Base-by-base conservation (phyloP, 2,888 invertebrate genomes). In the Meandrusa payeni region DNA sequence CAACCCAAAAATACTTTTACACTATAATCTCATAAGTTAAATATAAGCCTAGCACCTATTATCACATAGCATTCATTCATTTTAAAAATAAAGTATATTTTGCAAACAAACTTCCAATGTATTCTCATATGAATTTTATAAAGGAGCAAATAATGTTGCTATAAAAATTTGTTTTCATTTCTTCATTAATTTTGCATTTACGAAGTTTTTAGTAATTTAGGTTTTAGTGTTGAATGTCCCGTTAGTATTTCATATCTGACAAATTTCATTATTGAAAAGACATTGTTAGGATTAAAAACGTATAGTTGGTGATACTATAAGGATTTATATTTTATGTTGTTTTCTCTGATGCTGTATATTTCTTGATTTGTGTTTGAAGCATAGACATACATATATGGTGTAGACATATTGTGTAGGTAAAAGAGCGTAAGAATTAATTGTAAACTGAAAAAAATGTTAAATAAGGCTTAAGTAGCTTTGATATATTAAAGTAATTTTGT, bases 21-120 rank as follows among this genome's bases (percentile, higher is more conserved):
- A 29, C 37, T 55, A 49, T 64, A 64, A 65, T 64, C 65, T 67
- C 62, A 65, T 54, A 61, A 60, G 59, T 57, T 53, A 52, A 56
- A 50, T 38, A 9, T 54, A 52, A 50, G 48, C 9, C 22, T 47
- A 41, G 44, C 22, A 41, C 40, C 43, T 29, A 20, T 19, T 19
- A 11, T 13, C 11, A 37, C 15, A 10, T 29, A 31, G 22, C 17
- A 17, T 36, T 31, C 40, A 36, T 36, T 34, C 17, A 40, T 41
- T 34, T 34, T 37, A 31, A 24, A 48, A 27, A 31, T 29, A 46
- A 47, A 41, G 44, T n/a, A n/a, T n/a, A n/a, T n/a, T n/a, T n/a
- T n/a, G n/a, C n/a, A n/a, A n/a, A n/a, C n/a, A n/a, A n/a, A n/a
- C n/a, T n/a, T n/a, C n/a, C n/a, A n/a, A n/a, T n/a, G n/a, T n/a